Evolutionary conservation across 2,113 vertebrate species (phyloP).

Genomic region (Excalfactoria chinensis): DNA sequence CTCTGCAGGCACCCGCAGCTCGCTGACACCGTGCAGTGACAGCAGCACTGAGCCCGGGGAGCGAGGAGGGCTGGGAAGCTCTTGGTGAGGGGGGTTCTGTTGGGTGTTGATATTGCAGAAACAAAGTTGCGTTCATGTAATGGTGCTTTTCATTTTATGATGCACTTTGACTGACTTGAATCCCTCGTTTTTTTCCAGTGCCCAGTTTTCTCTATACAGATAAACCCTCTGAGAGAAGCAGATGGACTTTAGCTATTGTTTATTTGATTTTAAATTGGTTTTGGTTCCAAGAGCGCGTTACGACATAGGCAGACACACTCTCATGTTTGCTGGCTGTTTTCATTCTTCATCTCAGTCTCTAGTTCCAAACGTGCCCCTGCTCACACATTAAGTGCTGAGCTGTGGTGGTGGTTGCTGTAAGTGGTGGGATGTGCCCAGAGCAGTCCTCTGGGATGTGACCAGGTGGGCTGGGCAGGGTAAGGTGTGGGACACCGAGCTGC

Average conservation of each 20-base stretch:
- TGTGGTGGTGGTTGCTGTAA: neutral
- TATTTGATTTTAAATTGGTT: neutral
- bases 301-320: too few relatives aligned
- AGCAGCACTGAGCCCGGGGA: too few relatives aligned
- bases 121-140: neutral
- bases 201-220: neutral
- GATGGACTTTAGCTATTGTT: neutral
- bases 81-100: neutral
- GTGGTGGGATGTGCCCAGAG: too few relatives aligned
- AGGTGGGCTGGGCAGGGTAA: too few relatives aligned
- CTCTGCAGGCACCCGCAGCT: neutral
- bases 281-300: neutral
- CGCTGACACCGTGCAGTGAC: neutral
- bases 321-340: neutral
- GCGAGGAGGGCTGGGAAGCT: neutral
- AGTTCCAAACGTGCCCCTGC: neutral
- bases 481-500: too few relatives aligned
- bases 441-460: too few relatives aligned
- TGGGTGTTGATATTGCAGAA: neutral
- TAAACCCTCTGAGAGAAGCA: constrained; percentile 1
- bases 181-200: neutral
- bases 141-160: neutral
- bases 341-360: neutral
- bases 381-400: neutral
- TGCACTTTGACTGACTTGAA: neutral